These are phyloP conservation scores for Carlito syrichta DNA, from an alignment of 2,113 vertebrate genomes.

Conservation along the genomic window DNA sequence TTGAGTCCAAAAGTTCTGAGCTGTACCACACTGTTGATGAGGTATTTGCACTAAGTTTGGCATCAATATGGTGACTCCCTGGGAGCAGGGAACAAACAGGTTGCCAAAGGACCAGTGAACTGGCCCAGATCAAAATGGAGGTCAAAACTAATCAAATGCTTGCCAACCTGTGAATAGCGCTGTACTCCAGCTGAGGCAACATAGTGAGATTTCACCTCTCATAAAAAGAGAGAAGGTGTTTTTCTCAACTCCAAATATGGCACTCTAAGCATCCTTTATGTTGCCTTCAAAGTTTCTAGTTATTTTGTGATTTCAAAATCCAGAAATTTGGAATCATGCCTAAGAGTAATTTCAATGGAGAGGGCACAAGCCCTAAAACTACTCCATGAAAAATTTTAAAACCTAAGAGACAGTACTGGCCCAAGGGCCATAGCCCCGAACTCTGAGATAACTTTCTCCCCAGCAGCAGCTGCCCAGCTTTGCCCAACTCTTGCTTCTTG, in stretches of 20 bases:
- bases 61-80: not conserved
- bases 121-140: not conserved
- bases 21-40: not conserved
- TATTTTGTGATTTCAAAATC: not conserved
- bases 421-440: slow-evolving; percentile 21
- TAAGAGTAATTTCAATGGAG: not conserved
- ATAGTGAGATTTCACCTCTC: not conserved
- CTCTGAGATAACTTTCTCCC: not conserved
- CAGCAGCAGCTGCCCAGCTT: slow-evolving; percentile 71
- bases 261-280: not conserved
- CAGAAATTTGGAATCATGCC: not conserved
- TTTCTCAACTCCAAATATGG: not conserved
- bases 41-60: not conserved
- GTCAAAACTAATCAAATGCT: no score
- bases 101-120: not conserved
- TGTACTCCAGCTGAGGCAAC: not conserved
- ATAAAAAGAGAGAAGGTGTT: not conserved
- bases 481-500: slow-evolving; percentile 71
- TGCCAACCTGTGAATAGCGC: no score
- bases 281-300: not conserved
- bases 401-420: not conserved
- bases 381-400: not conserved
- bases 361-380: not conserved
- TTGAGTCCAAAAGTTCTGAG: not conserved
- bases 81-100: not conserved